Evolutionary conservation across 2,888 invertebrate species (phyloP), one percentile per base, ranked within the genome.

Genomic region (Patella depressa): DNA sequence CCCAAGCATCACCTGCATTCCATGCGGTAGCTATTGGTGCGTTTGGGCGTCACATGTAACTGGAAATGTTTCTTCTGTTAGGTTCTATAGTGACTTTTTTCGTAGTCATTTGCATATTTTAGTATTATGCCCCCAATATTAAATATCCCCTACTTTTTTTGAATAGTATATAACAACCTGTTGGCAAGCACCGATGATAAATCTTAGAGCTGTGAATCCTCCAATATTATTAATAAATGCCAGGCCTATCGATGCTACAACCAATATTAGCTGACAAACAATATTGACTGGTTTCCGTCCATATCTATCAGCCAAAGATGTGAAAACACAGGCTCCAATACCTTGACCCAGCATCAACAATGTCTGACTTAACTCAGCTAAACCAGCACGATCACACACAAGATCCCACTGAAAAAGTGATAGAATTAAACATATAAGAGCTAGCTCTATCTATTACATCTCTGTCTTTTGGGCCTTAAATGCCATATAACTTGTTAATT

Each of bases 251-350:
- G 81, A 78, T 3, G 80, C 34, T 0, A 75, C 78, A 1, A 82
- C 55, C 74, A 86, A 78, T n/a, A 78, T 71, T 4, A 82, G 59
- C 71, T 84, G 80, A 55, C 82, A 80, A 45, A 59, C 45, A 29
- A 86, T 71, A 72, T 84, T 82, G 0, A 87, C 79, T 2, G 85
- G 84, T 59, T 85, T 87, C 29, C 88, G 82, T 14, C 88, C 88
- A 55, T 79, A 83, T 29, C 77, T 79, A 74, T 88, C 88, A 7
- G 87, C 83, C 9, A 88, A 73, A n/a, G 84, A 75, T 4, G 86
- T 80, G 73, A 85, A 85, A 3, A 84, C 19, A 3, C 86, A 24
- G 12, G 84, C 86, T 14, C 88, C 87, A 5, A 86, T 72, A 29
- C 81, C 83, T 74, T 87, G 86, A 2, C 88, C 88, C 11, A 83